These are phyloP conservation scores for Hippoglossus stenolepis DNA, from an alignment of 2,113 vertebrate genomes.

Conservation along the genomic window DNA sequence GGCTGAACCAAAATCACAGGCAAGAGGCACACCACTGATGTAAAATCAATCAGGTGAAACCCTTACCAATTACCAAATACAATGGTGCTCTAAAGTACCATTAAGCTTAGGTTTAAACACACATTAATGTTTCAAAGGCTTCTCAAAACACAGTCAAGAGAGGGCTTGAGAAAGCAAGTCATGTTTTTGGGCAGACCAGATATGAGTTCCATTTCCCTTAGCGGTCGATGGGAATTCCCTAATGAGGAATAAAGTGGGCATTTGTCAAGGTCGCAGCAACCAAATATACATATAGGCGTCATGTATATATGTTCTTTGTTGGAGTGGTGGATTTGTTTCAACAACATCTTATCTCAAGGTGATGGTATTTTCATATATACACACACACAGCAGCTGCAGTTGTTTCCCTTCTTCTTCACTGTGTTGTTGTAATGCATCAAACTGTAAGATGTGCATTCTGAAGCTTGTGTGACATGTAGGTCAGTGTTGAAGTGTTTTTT, in stretches of 20 bases:
- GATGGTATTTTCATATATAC: too few species aligned
- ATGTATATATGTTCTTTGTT: too few species aligned
- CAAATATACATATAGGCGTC: not conserved
- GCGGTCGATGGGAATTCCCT: not conserved
- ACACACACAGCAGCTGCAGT: not conserved
- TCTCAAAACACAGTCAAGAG: not conserved
- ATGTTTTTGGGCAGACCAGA: not conserved
- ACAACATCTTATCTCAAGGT: too few species aligned
- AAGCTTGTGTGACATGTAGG: slow-evolving; percentile 19
- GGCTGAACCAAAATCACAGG: slow-evolving; percentile 14
- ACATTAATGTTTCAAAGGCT: not conserved
- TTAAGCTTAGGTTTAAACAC: slow-evolving; percentile 4
- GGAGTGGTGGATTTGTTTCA: too few species aligned
- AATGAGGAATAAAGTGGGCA: not conserved
- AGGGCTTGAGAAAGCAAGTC: not conserved
- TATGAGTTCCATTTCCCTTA: not conserved
- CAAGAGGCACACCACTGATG: slow-evolving; percentile 14
- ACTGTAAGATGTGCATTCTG: slow-evolving; percentile 12
- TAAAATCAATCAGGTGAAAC: slow-evolving; percentile 38
- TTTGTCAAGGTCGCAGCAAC: not conserved
- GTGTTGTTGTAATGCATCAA: not conserved
- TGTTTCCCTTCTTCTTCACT: not conserved
- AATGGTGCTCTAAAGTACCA: slow-evolving; percentile 4
- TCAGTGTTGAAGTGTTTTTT: slow-evolving; percentile 34
- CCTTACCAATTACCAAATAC: slow-evolving; percentile 19